Conservation (phyloP, 37 sponge, comb jelly and placozoan genomes). For the Oopsacas minuta region DNA sequence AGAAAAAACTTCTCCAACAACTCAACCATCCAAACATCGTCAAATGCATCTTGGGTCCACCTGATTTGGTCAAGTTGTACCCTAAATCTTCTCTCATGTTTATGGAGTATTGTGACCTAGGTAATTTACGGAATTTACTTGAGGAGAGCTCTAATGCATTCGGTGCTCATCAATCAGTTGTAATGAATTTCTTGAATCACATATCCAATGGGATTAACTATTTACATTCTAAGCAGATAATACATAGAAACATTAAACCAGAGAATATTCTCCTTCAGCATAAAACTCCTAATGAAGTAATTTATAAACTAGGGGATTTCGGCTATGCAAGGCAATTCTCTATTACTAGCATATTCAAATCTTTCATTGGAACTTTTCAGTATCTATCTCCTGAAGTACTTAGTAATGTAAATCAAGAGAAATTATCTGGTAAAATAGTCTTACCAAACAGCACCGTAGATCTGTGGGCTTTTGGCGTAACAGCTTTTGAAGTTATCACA, state of each 20-base stretch:
- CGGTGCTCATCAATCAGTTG: background rate
- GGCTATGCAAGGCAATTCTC: background rate
- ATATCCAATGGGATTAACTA: background rate
- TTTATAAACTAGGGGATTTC: slow-evolving; percentile 11
- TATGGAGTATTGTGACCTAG: background rate
- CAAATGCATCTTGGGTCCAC: background rate
- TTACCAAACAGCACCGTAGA: background rate
- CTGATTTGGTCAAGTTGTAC: background rate
- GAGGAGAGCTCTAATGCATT: background rate
- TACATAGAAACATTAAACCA: background rate
- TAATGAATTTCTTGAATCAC: background rate
- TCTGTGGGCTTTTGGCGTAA: background rate
- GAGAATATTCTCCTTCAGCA: slow-evolving; percentile 1
- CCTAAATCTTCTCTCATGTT: background rate
- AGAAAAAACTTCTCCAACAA: background rate
- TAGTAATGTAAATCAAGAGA: background rate
- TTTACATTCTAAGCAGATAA: background rate
- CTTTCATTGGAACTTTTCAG: slow-evolving; percentile 2
- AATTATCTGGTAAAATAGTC: background rate
- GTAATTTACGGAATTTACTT: background rate
- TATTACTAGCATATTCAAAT: background rate
- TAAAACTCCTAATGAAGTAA: background rate
- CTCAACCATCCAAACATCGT: background rate
- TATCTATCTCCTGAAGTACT: background rate
- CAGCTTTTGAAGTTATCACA: background rate